A percentile compares a stretch with the other conserved stretches of the same genome.
These are phyloP conservation scores for Botrylloides violaceus DNA, from an alignment of 23 tunicate genomes.

Conservation along the genomic window DNA sequence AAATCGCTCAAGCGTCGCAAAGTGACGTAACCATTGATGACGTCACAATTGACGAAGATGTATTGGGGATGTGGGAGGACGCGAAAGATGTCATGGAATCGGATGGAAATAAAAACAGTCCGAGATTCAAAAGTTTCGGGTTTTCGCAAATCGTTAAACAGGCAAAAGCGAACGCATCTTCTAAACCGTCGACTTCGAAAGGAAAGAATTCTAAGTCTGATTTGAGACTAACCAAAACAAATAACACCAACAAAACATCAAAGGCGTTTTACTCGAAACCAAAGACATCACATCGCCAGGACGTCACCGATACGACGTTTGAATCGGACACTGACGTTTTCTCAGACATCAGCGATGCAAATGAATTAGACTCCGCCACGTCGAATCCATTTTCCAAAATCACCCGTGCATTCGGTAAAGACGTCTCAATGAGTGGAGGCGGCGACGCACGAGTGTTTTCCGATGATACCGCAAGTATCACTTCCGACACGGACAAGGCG, in stretches of 20 bases:
- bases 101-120: not conserved
- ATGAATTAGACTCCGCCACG: not conserved
- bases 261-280: too few species aligned
- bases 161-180: not conserved
- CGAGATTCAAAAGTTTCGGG: not conserved
- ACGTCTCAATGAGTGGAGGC: not conserved
- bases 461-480: too few species aligned
- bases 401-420: not conserved
- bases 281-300: too few species aligned
- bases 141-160: not conserved
- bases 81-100: not conserved
- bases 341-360: not conserved
- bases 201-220: not conserved
- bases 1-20: not conserved
- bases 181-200: not conserved
- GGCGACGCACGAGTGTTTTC: not conserved
- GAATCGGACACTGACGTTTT: too few species aligned
- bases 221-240: too few species aligned
- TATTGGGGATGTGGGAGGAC: not conserved
- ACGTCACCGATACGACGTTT: not conserved
- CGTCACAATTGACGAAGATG: not conserved
- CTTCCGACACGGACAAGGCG: not conserved
- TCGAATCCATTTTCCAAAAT: conserved; percentile 8
- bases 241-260: too few species aligned
- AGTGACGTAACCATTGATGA: not conserved